Evolutionary conservation across 2,888 invertebrate species (phyloP), one percentile per base, ranked within the genome.

Genomic region (Agelastica alni): DNA sequence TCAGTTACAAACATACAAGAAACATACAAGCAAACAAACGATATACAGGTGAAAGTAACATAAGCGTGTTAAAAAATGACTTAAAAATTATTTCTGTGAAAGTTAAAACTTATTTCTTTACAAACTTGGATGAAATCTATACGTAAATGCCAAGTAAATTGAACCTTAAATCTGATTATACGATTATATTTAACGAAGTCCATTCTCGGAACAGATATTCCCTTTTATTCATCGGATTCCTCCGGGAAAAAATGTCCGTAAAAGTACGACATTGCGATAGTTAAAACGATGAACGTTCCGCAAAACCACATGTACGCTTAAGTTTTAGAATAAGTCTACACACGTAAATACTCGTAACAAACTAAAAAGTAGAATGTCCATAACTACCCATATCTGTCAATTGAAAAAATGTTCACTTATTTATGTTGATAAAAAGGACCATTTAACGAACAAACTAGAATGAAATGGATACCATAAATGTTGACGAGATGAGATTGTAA

Each of bases 361-460:
- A 49, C 41, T 32, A 49, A 49, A 49, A 49, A 49, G 41, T 42
- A 42, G 49, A 41, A 49, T 49, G 49, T 42, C 49, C 41, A 49
- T 49, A 49, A 49, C 49, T 42, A 49, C 41, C 49, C 49, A 49
- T 49, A 49, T 49, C 49, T 49, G 42, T 49, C 49, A 49, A 9
- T 22, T 9, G 32, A 30, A 49, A 42, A 49, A 49, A 49, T 42
- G 41, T 32, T 22, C 7, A 32, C 22, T 49, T 49, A 49, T 49
- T 49, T 49, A 49, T 49, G 49, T 49, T 37, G 10, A 18, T 30
- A 49, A 49, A 49, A 49, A 49, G 49, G 49, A 42, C 49, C 49
- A 34, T 49, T 49, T 32, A 49, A 42, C 49, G 41, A 49, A 49
- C 49, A 49, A 32, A 17, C 31, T 41, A 22, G 49, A 49, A 42